A percentile compares a stretch with the other conserved stretches of the same genome.
Evolutionary conservation across 35 echinoderm and acorn worm genomes (phyloP).

Genomic region (Heliocidaris tuberculata): DNA sequence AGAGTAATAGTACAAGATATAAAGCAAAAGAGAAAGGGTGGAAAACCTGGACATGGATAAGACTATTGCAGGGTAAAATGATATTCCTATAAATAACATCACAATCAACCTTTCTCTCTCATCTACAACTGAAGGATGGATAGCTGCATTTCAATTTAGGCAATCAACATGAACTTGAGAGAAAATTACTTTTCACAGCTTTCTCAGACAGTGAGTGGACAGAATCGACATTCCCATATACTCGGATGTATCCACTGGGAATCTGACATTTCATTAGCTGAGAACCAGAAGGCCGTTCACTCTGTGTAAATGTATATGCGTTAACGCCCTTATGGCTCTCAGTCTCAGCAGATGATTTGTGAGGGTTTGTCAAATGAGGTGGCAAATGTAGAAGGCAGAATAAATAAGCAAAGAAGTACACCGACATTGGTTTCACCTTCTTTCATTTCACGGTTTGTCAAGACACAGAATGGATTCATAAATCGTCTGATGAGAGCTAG

Average conservation of each 20-base stretch:
- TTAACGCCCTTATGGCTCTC: background rate
- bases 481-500: too few relatives aligned
- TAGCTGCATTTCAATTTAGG: background rate
- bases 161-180: background rate
- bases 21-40: too few relatives aligned
- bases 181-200: slow-evolving; percentile 9
- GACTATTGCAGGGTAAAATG: background rate
- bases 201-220: background rate
- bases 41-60: too few relatives aligned
- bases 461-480: too few relatives aligned
- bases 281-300: too few relatives aligned
- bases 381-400: background rate
- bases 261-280: background rate
- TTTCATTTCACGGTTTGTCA: too few relatives aligned
- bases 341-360: background rate
- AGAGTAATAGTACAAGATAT: too few relatives aligned
- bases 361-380: background rate
- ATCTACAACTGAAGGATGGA: background rate
- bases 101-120: background rate
- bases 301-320: too few relatives aligned
- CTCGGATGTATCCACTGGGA: background rate
- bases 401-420: background rate
- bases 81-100: background rate
- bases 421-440: too few relatives aligned
- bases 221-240: background rate